A percentile compares a stretch with the other conserved stretches of the same genome.
phyloP scores from a whole-genome alignment of 2,797 vertebrate genomes.

The Argya squamiceps region DNA sequence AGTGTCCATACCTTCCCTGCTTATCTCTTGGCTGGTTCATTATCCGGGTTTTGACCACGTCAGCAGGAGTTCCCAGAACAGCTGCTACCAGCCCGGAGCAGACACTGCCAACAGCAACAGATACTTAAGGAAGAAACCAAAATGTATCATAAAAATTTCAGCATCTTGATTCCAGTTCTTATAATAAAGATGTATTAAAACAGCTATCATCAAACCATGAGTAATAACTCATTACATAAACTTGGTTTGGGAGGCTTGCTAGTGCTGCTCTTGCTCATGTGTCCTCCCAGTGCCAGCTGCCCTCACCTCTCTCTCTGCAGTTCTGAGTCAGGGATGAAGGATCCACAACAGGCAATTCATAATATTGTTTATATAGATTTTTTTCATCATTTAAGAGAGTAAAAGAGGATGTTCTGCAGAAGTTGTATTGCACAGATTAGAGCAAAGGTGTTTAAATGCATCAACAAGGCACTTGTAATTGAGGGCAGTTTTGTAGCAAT shows the following conservation, averaged over 20 bases:
- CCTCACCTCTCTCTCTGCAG: not conserved
- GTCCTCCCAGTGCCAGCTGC: not conserved
- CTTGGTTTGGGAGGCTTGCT: not conserved
- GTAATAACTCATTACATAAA: not conserved
- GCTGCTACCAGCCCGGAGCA: slow-evolving; percentile 86
- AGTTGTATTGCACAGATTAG: not conserved
- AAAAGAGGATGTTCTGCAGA: not conserved
- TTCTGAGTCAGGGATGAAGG: not conserved
- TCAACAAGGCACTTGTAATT: not conserved
- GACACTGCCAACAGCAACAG: slow-evolving; percentile 68
- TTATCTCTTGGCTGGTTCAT: slow-evolving; percentile 87
- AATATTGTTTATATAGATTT: not conserved
- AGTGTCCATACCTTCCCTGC: slow-evolving; percentile 76
- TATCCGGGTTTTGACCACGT: slow-evolving; percentile 87
- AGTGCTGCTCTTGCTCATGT: not conserved
- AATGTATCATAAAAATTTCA: not conserved
- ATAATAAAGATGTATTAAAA: not conserved
- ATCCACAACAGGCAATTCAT: not conserved
- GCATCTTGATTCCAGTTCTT: not conserved
- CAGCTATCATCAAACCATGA: not conserved
- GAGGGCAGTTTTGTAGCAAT: not conserved
- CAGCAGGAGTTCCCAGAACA: slow-evolving; percentile 85
- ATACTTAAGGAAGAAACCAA: not conserved
- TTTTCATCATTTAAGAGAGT: not conserved
- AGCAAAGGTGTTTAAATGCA: not conserved